These are phyloP conservation scores for Rhinopomastus cyanomelas DNA, from an alignment of 2,113 vertebrate genomes.

Conservation along the genomic window DNA sequence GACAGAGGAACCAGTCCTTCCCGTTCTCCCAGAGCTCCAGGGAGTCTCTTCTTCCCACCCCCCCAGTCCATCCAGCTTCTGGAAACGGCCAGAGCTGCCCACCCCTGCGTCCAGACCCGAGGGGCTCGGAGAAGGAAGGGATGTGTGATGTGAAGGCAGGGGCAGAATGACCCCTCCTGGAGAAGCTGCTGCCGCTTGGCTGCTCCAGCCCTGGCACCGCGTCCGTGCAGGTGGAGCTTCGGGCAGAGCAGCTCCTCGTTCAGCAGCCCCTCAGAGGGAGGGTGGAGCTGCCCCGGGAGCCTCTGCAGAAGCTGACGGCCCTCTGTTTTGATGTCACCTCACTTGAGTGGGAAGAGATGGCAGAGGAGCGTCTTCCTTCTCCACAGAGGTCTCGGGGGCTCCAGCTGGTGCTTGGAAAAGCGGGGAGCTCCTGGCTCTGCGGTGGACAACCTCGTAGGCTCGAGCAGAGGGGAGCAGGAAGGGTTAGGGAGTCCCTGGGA, in stretches of 20 bases:
- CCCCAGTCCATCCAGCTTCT: conserved; percentile 61
- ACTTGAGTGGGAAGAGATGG: background rate
- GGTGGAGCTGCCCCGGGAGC: too few species aligned
- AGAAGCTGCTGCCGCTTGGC: too few species aligned
- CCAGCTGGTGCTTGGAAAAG: background rate
- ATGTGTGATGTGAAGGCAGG: background rate
- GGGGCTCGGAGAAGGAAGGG: background rate
- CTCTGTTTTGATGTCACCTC: too few species aligned
- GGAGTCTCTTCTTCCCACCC: background rate
- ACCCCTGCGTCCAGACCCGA: background rate
- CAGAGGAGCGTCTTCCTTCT: background rate
- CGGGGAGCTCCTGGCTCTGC: fast-evolving
- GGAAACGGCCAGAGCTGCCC: background rate
- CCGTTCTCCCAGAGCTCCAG: conserved; percentile 13
- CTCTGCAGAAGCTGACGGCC: too few species aligned
- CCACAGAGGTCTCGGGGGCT: background rate
- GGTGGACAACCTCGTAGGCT: fast-evolving
- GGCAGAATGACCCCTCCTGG: background rate
- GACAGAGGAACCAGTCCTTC: conserved; percentile 54
- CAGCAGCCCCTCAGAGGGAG: too few species aligned
- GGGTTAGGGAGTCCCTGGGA: too few species aligned
- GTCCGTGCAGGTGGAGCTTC: too few species aligned
- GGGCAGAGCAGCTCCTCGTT: too few species aligned
- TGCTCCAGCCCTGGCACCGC: too few species aligned
- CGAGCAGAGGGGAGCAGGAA: background rate